Percentiles rank a stretch among this genome's conserved stretches.
These are phyloP conservation scores for Sinocyclocheilus anophthalmus DNA, from an alignment of 2,113 vertebrate genomes.

Conservation along the genomic window DNA sequence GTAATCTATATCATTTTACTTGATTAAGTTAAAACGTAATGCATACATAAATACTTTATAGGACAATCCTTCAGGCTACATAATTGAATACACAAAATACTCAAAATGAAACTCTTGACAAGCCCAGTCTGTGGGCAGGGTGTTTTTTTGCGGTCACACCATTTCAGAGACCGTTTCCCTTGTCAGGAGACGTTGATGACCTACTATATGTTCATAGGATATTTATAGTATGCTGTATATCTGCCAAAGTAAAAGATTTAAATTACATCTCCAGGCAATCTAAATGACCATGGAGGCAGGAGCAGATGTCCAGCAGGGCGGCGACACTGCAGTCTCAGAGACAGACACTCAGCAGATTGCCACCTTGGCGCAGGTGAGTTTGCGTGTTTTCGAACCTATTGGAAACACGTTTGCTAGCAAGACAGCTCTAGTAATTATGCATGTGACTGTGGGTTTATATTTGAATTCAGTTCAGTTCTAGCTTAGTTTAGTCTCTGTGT, in stretches of 20 bases:
- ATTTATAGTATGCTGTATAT: background rate
- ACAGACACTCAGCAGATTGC: slow-evolving; percentile 94
- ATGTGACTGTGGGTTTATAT: background rate
- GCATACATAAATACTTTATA: background rate
- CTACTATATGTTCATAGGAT: background rate
- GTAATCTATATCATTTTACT: background rate
- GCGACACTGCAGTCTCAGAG: slow-evolving; percentile 91
- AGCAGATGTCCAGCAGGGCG: slow-evolving; percentile 95
- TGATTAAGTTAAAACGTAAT: background rate
- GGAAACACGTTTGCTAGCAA: background rate
- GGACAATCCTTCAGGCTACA: background rate
- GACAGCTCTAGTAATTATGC: background rate
- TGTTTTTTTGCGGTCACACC: background rate
- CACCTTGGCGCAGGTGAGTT: slow-evolving; percentile 89
- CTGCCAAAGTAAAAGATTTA: background rate
- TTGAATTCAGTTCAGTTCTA: background rate
- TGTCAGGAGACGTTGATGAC: background rate
- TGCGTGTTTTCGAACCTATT: background rate
- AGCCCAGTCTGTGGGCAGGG: background rate
- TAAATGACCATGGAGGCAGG: slow-evolving; percentile 99
- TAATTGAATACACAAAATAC: background rate
- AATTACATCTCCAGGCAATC: slow-evolving; percentile 76
- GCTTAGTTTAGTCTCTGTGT: background rate
- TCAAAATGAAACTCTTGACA: background rate
- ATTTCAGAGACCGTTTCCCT: background rate